Percentiles rank a stretch among this genome's conserved stretches.
phyloP scores from a whole-genome alignment of 2,113 vertebrate species.

The Hirundichthys speculiger region DNA sequence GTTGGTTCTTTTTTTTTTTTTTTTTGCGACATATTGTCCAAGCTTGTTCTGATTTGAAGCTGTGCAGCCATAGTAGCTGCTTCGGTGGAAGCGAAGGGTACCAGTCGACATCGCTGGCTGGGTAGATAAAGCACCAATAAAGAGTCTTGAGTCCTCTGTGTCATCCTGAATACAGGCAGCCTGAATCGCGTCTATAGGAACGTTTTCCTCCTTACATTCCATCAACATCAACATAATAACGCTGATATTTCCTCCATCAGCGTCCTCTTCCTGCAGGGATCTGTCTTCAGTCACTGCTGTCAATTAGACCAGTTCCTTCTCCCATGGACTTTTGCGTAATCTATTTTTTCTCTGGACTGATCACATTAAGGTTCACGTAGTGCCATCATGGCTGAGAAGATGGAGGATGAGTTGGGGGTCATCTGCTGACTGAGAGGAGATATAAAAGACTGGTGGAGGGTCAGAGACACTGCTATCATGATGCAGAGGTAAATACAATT shows the following conservation, averaged over 20 bases:
- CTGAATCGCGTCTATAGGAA: slow-evolving; percentile 60
- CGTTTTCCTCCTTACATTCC: slow-evolving; percentile 67
- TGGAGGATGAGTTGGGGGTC: slow-evolving; percentile 25
- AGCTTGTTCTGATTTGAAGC: no score
- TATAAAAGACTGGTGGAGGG: slow-evolving; percentile 21
- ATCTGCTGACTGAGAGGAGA: slow-evolving; percentile 56
- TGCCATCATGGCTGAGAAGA: slow-evolving; percentile 65
- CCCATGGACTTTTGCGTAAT: slow-evolving; percentile 76
- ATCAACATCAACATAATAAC: slow-evolving; percentile 70
- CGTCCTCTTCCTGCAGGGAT: slow-evolving; percentile 72
- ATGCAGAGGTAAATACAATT: slow-evolving; percentile 26
- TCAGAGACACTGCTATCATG: slow-evolving; percentile 16
- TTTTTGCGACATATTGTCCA: no score
- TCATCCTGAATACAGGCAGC: slow-evolving; percentile 3
- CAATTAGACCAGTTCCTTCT: slow-evolving; percentile 78
- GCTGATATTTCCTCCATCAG: slow-evolving; percentile 74
- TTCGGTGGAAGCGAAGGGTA: no score
- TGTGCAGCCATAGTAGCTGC: no score
- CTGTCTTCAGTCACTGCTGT: slow-evolving; percentile 81
- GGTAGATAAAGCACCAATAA: background rate
- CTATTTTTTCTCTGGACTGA: slow-evolving; percentile 78
- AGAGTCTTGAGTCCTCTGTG: slow-evolving; percentile 6
- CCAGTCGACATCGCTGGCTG: background rate
- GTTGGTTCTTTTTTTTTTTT: no score
- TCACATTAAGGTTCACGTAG: slow-evolving; percentile 76